A percentile compares a stretch with the other conserved stretches of the same genome.
Conservation (phyloP, 2,113 vertebrate genomes). For the Leptocoma aspasia region DNA sequence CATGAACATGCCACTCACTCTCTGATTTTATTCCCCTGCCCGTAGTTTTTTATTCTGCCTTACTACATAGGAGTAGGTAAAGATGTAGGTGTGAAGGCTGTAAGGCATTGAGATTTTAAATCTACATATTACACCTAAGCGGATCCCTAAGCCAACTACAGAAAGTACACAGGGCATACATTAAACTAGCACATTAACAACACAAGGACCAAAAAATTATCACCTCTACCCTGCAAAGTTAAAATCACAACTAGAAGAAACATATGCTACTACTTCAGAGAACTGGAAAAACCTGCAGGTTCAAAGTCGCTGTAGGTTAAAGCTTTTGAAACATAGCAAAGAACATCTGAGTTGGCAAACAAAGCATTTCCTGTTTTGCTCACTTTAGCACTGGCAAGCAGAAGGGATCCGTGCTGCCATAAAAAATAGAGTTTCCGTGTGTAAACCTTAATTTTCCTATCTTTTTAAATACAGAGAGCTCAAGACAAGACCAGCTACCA, state of each 20-base stretch:
- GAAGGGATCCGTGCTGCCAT: background rate
- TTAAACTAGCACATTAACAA: background rate
- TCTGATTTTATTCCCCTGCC: background rate
- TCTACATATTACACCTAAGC: background rate
- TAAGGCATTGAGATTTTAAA: background rate
- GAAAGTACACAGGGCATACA: background rate
- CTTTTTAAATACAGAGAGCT: background rate
- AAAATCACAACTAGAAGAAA: background rate
- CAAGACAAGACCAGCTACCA: background rate
- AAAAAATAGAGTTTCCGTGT: background rate
- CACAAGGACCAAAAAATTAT: background rate
- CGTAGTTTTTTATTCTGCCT: background rate
- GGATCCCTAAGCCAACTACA: background rate
- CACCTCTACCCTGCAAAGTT: background rate
- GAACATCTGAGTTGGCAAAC: background rate
- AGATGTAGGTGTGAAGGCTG: background rate
- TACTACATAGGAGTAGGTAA: background rate
- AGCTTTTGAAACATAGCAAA: background rate
- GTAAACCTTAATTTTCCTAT: background rate
- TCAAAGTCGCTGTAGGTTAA: background rate
- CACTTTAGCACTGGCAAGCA: background rate
- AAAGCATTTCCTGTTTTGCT: background rate
- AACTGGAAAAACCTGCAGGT: conserved; percentile 23
- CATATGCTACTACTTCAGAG: background rate
- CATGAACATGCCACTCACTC: background rate